These are phyloP conservation scores for Halichoeres trimaculatus DNA, from an alignment of 2,113 vertebrate genomes.

Conservation along the genomic window DNA sequence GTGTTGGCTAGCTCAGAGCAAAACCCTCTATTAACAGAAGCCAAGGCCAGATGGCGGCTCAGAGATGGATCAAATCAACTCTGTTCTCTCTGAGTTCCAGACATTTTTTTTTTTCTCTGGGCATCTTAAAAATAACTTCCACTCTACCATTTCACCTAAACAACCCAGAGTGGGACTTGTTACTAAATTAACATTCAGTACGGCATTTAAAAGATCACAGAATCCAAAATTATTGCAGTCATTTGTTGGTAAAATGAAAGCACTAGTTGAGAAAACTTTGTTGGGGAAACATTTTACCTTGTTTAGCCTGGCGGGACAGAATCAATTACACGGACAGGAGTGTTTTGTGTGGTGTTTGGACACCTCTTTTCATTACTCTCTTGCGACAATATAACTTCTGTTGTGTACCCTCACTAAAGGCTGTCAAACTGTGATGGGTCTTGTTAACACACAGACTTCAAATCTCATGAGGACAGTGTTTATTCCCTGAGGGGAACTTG, in stretches of 20 bases:
- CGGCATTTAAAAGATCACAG: background rate
- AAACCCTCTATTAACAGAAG: constrained; percentile 65
- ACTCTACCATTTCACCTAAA: constrained; percentile 55
- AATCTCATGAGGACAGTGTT: constrained; percentile 46
- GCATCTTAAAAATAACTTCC: constrained; percentile 48
- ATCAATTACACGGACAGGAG: background rate
- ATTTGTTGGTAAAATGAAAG: background rate
- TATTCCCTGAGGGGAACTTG: constrained; percentile 55
- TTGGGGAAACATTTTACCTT: background rate
- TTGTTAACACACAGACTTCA: constrained; percentile 57
- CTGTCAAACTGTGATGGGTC: constrained; percentile 66
- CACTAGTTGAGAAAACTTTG: too few species aligned
- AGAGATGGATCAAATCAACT: constrained; percentile 64
- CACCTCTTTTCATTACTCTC: constrained; percentile 28
- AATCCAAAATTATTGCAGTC: constrained; percentile 5
- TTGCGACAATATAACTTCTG: constrained; percentile 19
- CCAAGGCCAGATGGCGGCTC: constrained; percentile 67
- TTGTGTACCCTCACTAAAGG: constrained; percentile 19
- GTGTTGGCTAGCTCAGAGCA: constrained; percentile 57
- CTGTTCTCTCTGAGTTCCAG: constrained; percentile 43
- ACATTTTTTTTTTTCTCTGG: background rate
- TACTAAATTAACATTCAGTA: constrained; percentile 8
- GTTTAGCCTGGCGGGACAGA: constrained; percentile 9
- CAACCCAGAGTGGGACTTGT: constrained; percentile 32
- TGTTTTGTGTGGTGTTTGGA: constrained; percentile 24